Evolutionary conservation across 1,140 invertebrate species (phyloP), one percentile per base, ranked within the genome.

Genomic region (Agrypnia vestita): DNA sequence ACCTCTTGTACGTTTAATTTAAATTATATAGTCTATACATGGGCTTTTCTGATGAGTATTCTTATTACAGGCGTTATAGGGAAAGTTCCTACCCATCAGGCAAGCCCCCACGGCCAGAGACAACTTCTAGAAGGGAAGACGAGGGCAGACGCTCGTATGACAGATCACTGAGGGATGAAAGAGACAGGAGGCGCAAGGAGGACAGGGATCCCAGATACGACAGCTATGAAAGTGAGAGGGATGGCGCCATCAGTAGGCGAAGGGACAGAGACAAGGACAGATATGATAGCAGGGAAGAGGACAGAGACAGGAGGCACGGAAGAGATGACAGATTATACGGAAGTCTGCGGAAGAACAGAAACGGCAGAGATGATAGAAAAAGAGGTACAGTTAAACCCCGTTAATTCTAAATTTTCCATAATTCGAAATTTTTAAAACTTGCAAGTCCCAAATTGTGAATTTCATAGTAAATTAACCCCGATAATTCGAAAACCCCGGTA

Each of bases 11-110:
- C 1, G 6, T 6, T 35, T 35, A 1, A 35, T 35, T 35, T 35
- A 35, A 35, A 35, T 6, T 35, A 35, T 6, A 35, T 3, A 35
- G 25, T 35, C n/a, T n/a, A 35, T 6, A 6, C 25, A 3, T 35
- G 25, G 1, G 25, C 25, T 35, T 35, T 35, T 35, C 6, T 35
- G 25, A 35, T 9, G 9, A 51, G 10, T 64, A 0, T 73, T 17
- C 73, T 35, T 82, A 35, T 82, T 79, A 56, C 49, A 82, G 79
- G 62, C 84, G 86, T 15, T 86, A 87, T 80, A 84, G 88, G 55
- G 88, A 89, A 80, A 87, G 88, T 17, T 89, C 88, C 11, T 87
- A 89, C 81, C 83, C 86, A 6, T 86, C 87, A 11, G 85, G 86
- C 35, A 88, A 87, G 76, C 87, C 88, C 15, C 88, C 88, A n/a